Percentiles rank a stretch among this genome's conserved stretches.
These are phyloP conservation scores for Labeo rohita DNA, from an alignment of 2,113 vertebrate species.

Conservation along the genomic window DNA sequence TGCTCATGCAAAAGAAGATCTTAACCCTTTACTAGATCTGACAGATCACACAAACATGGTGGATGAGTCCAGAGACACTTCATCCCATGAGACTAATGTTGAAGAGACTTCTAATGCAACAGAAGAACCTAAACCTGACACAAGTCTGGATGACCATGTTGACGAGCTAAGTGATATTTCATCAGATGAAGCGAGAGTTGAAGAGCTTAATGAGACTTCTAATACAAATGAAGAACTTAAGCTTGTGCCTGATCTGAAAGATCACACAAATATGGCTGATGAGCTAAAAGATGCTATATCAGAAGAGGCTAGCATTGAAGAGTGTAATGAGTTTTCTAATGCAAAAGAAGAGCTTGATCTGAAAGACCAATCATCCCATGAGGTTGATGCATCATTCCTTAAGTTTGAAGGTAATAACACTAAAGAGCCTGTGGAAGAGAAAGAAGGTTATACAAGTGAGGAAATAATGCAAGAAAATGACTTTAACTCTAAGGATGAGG, in stretches of 20 bases:
- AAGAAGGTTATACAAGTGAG: background rate
- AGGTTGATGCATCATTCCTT: background rate
- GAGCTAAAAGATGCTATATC: background rate
- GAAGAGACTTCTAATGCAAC: background rate
- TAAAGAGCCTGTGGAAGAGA: background rate
- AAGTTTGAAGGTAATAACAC: background rate
- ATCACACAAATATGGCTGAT: background rate
- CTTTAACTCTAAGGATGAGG: background rate
- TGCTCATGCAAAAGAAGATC: background rate
- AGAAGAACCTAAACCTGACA: background rate
- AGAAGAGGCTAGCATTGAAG: background rate
- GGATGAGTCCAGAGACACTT: background rate
- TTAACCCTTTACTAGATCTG: background rate
- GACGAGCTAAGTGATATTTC: background rate
- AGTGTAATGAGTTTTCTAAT: background rate
- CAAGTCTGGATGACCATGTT: background rate
- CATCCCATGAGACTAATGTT: background rate
- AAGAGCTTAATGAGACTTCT: slow-evolving; percentile 4
- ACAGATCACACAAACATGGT: background rate
- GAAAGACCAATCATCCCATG: background rate
- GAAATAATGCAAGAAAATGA: background rate
- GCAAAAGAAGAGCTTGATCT: background rate
- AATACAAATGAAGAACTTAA: background rate
- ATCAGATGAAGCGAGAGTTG: background rate
- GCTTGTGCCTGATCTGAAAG: background rate